Evolutionary conservation across 2,888 invertebrate species (phyloP), one percentile per base, ranked within the genome.

Genomic region (Julus scandinavius): DNA sequence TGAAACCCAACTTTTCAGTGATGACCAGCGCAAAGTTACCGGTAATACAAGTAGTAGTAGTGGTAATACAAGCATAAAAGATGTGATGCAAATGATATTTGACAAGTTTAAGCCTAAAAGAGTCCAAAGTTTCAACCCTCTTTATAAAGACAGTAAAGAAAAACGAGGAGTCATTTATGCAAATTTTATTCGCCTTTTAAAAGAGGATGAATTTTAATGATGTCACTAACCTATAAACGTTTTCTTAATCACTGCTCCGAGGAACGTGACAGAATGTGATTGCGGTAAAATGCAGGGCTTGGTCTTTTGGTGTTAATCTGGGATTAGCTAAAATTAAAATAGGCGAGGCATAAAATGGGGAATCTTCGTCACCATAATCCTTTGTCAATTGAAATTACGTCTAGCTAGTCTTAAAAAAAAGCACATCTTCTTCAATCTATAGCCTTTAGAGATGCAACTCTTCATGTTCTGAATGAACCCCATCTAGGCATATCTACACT

Each of bases 221-320:
- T 72, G 63, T 72, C 63, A 72, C 63, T 72, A 72, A 72, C 63
- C 63, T 72, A 72, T 72, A 72, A 72, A 72, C 63, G 63, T 72
- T 72, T 72, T 20, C 63, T 72, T 72, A 72, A 72, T 72, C 63
- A 72, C 63, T 72, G 63, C 63, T 72, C 20, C 63, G 7, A 72
- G 63, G 1, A 72, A 72, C 63, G 63, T 72, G 63, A n/a, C 20
- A 7, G 63, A 20, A 72, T 72, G 63, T 72, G 63, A 72, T 72
- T 72, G 63, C 63, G 63, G 63, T 72, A 20, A 20, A 72, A 72
- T 72, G 63, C 63, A 20, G 63, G 63, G 29, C 63, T 20, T 20
- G 63, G 63, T 72, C 63, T 20, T 29, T 45, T 11, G 20, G 20
- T 72, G 63, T 72, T 72, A 72, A 72, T n/a, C 63, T 20, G 7